Conservation (phyloP, 2,888 invertebrate species). For the Tachystola acroxantha region DNA sequence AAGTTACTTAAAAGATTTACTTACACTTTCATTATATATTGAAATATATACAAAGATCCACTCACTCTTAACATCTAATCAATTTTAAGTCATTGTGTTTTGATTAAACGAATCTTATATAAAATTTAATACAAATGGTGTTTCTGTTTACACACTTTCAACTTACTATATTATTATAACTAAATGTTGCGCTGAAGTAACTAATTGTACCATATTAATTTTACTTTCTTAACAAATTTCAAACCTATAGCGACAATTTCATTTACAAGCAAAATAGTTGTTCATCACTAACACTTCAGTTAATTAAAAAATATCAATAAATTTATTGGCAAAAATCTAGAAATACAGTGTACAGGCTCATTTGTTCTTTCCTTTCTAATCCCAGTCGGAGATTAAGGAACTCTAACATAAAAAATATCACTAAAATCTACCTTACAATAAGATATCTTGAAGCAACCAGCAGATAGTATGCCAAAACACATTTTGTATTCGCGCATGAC, state of each 20-base stretch:
- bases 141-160: conserved; percentile 50
- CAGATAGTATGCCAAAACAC: conserved; percentile 57
- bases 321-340: conserved; percentile 33
- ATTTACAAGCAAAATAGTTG: conserved; percentile 6
- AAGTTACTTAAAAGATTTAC: conserved; percentile 75
- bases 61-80: conserved; percentile 67
- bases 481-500: conserved; percentile 20
- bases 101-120: conserved; percentile 71
- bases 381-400: conserved; percentile 30
- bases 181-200: conserved; percentile 43
- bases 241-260: conserved; percentile 10
- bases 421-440: conserved; percentile 57
- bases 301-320: conserved; percentile 36
- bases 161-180: conserved; percentile 47
- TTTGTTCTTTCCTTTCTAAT: conserved; percentile 48
- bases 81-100: conserved; percentile 69
- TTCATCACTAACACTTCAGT: conserved; percentile 11
- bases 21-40: conserved; percentile 69
- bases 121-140: conserved; percentile 56
- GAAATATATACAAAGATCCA: conserved; percentile 75
- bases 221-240: conserved; percentile 24
- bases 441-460: conserved; percentile 53
- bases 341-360: conserved; percentile 30
- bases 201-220: conserved; percentile 58
- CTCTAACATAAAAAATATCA: conserved; percentile 35